Percentiles rank a stretch among this genome's conserved stretches.
phyloP scores from a whole-genome alignment of 1,140 invertebrate species.

The Bombus cullumanus region DNA sequence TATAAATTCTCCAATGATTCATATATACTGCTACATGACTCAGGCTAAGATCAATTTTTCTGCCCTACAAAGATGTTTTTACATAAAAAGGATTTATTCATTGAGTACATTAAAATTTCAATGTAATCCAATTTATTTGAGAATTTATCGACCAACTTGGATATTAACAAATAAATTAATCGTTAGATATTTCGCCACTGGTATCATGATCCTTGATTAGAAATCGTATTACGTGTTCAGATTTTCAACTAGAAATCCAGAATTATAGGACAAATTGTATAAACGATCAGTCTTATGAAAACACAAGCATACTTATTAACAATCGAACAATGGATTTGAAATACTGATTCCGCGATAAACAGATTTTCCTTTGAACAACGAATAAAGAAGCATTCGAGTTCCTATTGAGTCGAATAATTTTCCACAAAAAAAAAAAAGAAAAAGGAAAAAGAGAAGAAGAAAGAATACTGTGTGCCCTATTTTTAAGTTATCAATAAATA shows the following conservation, averaged over 20 bases:
- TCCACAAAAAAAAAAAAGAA: background rate
- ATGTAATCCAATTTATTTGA: background rate
- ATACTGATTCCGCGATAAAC: conserved; percentile 22
- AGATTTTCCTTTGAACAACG: background rate
- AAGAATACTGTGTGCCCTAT: conserved; percentile 12
- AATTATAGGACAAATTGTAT: conserved; percentile 23
- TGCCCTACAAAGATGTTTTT: background rate
- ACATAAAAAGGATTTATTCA: background rate
- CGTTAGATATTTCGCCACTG: background rate
- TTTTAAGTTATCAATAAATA: conserved; percentile 36
- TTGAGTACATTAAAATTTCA: background rate
- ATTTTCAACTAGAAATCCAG: conserved; percentile 8
- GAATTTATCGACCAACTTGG: background rate
- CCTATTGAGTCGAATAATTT: background rate
- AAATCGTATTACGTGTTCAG: background rate
- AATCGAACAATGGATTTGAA: conserved; percentile 12
- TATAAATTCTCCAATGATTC: background rate
- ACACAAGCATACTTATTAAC: conserved; percentile 30
- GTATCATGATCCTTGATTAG: background rate
- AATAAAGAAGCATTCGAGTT: conserved; percentile 8
- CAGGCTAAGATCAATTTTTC: background rate
- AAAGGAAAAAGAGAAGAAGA: too few species aligned
- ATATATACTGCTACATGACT: too few species aligned
- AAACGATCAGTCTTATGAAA: conserved; percentile 50
- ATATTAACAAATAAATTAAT: conserved; percentile 40